phyloP scores from a whole-genome alignment of 23 tunicate species.

The Styela clava region DNA sequence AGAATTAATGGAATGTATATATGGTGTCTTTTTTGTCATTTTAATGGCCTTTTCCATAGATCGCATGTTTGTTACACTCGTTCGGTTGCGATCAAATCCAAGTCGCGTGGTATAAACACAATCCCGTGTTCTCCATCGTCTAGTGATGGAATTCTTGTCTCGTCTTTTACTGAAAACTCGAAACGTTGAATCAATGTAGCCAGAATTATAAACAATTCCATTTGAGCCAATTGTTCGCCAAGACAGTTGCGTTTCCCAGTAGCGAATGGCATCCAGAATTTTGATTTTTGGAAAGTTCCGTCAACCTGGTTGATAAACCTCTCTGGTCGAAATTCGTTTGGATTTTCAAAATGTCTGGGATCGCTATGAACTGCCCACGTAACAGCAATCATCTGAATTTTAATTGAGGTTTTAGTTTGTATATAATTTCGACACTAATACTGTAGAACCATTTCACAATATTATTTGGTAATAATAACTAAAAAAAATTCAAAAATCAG shows the following conservation, averaged over 20 bases:
- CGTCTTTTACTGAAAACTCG: not conserved
- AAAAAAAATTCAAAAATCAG: no score
- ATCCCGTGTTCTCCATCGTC: not conserved
- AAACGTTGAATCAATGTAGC: not conserved
- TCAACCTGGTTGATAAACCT: not conserved
- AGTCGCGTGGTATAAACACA: not conserved
- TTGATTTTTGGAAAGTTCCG: not conserved
- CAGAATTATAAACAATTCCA: not conserved
- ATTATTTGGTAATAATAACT: no score
- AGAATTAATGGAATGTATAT: no score
- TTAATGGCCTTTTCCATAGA: no score
- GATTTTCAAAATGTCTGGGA: not conserved
- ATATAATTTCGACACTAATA: no score
- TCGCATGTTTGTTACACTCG: not conserved
- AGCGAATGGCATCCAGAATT: not conserved
- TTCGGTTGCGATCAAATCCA: not conserved
- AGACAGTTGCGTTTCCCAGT: not conserved
- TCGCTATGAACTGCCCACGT: not conserved
- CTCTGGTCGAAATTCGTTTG: constrained; percentile 4
- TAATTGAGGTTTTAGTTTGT: no score
- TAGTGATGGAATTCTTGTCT: not conserved
- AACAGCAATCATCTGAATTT: not conserved
- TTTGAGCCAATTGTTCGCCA: not conserved
- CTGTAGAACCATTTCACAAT: no score
- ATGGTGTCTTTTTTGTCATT: no score